A percentile compares a stretch with the other conserved stretches of the same genome.
Evolutionary conservation across 2,113 vertebrate species (phyloP).

Genomic region (Corythornis cristatus): DNA sequence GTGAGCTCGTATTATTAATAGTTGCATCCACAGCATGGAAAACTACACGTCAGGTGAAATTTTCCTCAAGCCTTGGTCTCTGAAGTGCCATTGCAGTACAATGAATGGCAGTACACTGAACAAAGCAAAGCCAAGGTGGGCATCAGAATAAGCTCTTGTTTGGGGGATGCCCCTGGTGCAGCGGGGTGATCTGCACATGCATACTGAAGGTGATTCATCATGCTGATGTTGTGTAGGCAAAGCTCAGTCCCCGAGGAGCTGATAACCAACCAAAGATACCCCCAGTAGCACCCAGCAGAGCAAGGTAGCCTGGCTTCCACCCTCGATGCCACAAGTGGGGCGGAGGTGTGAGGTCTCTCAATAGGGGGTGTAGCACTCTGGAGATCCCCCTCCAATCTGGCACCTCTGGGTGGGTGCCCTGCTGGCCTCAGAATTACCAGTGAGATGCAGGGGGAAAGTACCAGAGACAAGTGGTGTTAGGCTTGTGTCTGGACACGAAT

Average conservation of each 20-base stretch:
- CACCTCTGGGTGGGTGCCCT: background rate
- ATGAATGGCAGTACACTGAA: background rate
- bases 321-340: rapidly evolving
- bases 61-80: background rate
- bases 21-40: background rate
- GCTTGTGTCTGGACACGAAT: background rate
- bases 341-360: background rate
- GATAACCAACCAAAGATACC: background rate
- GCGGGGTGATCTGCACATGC: background rate
- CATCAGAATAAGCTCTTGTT: background rate
- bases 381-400: background rate
- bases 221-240: background rate
- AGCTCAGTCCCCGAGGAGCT: background rate
- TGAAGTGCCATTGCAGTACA: rapidly evolving
- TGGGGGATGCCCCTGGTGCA: background rate
- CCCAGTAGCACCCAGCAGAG: rapidly evolving
- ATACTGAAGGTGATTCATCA: background rate
- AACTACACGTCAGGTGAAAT: background rate
- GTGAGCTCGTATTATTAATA: background rate
- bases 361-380: background rate
- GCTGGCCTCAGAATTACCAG: background rate
- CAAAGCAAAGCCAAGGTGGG: rapidly evolving
- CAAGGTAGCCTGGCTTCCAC: background rate
- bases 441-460: rapidly evolving
- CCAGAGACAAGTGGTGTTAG: background rate